A percentile compares a stretch with the other conserved stretches of the same genome.
These are phyloP conservation scores for Macrosoma leucophasiata DNA, from an alignment of 2,888 invertebrate species.

Conservation along the genomic window DNA sequence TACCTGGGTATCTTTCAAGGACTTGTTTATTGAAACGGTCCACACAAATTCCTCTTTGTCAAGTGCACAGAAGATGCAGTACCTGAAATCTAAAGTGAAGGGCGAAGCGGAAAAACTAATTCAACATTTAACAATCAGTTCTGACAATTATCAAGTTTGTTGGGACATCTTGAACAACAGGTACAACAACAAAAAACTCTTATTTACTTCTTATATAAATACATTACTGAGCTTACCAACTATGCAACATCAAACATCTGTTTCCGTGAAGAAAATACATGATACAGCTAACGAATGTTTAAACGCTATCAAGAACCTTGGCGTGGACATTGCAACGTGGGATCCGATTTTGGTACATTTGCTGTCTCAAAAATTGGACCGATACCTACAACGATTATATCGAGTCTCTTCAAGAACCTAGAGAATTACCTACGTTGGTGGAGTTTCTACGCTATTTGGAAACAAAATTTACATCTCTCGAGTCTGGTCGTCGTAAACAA, in stretches of 20 bases:
- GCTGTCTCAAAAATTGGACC: background rate
- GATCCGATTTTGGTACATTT: background rate
- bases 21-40: conserved; percentile 20
- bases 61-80: conserved; percentile 26
- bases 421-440: background rate
- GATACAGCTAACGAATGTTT: background rate
- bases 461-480: background rate
- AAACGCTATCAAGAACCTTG: background rate
- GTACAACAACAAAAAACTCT: conserved; percentile 3
- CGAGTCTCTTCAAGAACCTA: background rate
- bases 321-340: background rate
- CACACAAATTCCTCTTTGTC: conserved; percentile 20
- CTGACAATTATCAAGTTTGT: conserved; percentile 20
- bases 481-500: no score
- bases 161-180: conserved; percentile 17
- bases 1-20: conserved; percentile 18
- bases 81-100: conserved; percentile 19
- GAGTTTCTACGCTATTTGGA: background rate
- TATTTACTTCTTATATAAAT: conserved; percentile 10
- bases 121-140: conserved; percentile 23
- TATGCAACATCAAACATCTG: conserved; percentile 23
- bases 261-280: background rate
- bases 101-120: conserved; percentile 26
- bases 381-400: background rate
- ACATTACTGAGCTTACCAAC: background rate